Base-by-base conservation (phyloP, 2,888 invertebrate genomes). In the Caenorhabditis doughertyi region DNA sequence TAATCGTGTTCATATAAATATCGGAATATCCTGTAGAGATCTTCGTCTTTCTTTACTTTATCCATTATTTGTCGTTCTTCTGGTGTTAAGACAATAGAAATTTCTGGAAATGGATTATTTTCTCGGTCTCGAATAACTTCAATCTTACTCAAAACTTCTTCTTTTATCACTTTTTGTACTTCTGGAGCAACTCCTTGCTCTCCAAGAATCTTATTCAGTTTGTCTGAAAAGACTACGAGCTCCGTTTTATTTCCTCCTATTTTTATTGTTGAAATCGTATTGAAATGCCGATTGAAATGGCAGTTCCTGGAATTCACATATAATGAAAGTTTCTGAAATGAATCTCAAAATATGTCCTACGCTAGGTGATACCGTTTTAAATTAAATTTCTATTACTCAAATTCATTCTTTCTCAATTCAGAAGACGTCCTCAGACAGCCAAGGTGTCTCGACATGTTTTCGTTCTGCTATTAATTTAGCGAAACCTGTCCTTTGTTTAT, bases 391-490 rank as follows among this genome's bases (percentile, higher is more conserved):
- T n/a, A n/a, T n/a, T n/a, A 23, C 4, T 42, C 25, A 35, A 7
- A 7, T 35, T 35, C 7, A 35, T 35, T 35, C 35, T 35, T 35
- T 8, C 13, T 39, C 9, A 68, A 39, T 64, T 32, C 29, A 44
- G 13, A 53, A 27, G n/a, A 72, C 79, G 79, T 72, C 76, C 81
- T 81, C 81, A 81, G 81, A 81, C 81, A 81, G 81, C 81, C 81
- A 81, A 81, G 81, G 76, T 71, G 58, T 81, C 70, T 81, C 81
- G 71, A 76, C 81, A 81, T 71, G 65, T 81, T 55, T 11, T 62
- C 81, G 35, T 81, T 81, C 81, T 23, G 81, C 56, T 56, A 62
- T 55, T 74, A 44, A 53, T 64, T 81, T 81, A 76, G 81, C 81
- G 81, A 81, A 81, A 81, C 81, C 81, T 64, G 76, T 55, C 62